Conservation (phyloP, 2,888 invertebrate species). For the Helicoverpa assulta region DNA sequence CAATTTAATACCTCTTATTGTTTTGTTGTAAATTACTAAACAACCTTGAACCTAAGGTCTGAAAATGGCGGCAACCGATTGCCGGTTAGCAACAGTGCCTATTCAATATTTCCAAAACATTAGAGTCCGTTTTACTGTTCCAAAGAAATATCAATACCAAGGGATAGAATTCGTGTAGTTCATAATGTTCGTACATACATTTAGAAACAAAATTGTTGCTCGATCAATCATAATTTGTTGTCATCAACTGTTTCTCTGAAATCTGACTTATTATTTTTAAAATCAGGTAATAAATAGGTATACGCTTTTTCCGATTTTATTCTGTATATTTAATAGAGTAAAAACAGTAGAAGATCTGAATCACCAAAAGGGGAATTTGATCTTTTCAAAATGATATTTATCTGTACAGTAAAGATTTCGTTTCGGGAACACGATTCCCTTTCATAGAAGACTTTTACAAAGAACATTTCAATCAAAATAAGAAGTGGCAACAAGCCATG, state of each 20-base stretch:
- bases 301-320: no score
- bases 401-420: slow-evolving; percentile 9
- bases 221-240: slow-evolving; percentile 8
- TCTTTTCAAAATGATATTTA: background rate
- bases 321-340: background rate
- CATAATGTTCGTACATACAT: slow-evolving; percentile 7
- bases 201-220: slow-evolving; percentile 8
- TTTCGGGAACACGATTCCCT: background rate
- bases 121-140: slow-evolving; percentile 24
- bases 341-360: background rate
- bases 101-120: slow-evolving; percentile 44
- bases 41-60: slow-evolving; percentile 5
- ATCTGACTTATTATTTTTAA: background rate
- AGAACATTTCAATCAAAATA: slow-evolving; percentile 16
- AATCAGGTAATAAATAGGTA: no score
- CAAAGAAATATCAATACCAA: slow-evolving; percentile 45
- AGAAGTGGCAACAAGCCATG: background rate
- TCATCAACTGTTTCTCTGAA: slow-evolving; percentile 5
- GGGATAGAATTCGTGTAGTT: slow-evolving; percentile 26
- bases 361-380: background rate
- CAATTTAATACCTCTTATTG: no score
- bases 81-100: slow-evolving; percentile 30
- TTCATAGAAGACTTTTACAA: background rate
- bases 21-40: slow-evolving; percentile 4
- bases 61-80: slow-evolving; percentile 28